Evolutionary conservation across 2,888 invertebrate species (phyloP), one percentile per base, ranked within the genome.

Genomic region (Mythimna vitellina): DNA sequence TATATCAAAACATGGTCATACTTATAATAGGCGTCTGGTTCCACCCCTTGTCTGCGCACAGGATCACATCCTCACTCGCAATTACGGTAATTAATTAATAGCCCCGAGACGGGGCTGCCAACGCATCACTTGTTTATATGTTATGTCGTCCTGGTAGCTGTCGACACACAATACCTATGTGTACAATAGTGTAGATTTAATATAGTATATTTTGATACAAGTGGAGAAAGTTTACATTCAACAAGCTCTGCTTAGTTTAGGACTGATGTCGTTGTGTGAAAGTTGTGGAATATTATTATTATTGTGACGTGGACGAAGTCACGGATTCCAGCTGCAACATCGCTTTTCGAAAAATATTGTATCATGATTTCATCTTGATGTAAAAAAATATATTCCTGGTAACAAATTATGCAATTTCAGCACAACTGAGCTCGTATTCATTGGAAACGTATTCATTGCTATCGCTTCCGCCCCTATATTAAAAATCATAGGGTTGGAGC

Each of bases 21-120:
- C 10, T 68, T 67, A 83, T 78, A 71, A 84, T 73, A 71, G 72
- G 63, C 67, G 76, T 66, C 84, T 86, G 81, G 67, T 76, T 66
- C 73, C 75, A 80, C 84, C 86, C 86, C 70, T 66, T 71, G 85
- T 85, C 84, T 82, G 86, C 69, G 67, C 67, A 67, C 69, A 20
- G 63, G 76, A 83, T 73, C 76, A 32, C 76, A 66, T 74, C 78
- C 85, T 86, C 83, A 68, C 73, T 82, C 22, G 67, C 76, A 70
- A 86, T 84, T 78, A 76, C 72, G 14, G 54, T 86, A 86, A 84
- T 82, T 81, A 85, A 85, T 81, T 86, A 82, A 86, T 78, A 64
- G 79, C 62, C 32, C 17, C 65, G 67, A 79, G 54, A 72, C 62
- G 62, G 80, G 71, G 64, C 38, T 75, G 68, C 56, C 51, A 65